Base-by-base conservation (phyloP, 2,797 vertebrate species). In the Chrysocyon brachyurus region DNA sequence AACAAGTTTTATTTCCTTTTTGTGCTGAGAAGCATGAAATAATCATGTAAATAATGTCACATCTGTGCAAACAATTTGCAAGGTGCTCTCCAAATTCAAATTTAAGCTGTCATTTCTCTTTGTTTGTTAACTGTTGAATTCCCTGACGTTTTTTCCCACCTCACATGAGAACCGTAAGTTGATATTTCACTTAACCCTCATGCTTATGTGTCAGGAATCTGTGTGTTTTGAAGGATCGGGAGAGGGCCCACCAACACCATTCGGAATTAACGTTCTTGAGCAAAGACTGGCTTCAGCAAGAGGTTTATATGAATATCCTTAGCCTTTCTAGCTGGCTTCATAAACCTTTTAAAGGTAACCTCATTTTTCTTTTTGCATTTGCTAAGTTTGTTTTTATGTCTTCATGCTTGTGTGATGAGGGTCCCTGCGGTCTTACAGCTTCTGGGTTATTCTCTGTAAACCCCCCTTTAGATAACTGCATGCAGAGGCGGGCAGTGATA, bases 11-110 rank as follows among this genome's bases (percentile, higher is more conserved):
- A 91, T 96, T 96, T 97, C 94, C 54, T 87, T 56, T 49, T 79
- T 94, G 89, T 77, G 87, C 94, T 64, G 91, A 97, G 94, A 40
- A 96, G 87, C 96, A 95, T 97, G 96, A 96, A 97, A 97, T 95
- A 61, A 75, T 90, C 93, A n/a, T 88, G 94, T 93, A 97, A 96
- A 96, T 95, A 88, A 97, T 92, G 87, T 94, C 97, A 93, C 26
- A 46, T 95, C 81, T 93, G 77, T 90, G 92, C 88, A 93, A 94
- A 97, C 96, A 95, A 79, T 92, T 97, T 87, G 77, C 78, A 87
- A 95, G 91, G 90, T 90, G 36, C 49, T 91, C 66, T 93, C 46
- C 36, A 86, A 59, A 63, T 72, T 75, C 46, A 26, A 64, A 90
- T 19, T 6, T 19, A 73, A 91, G 66, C 72, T 33, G 46, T 73